Base-by-base conservation (phyloP, 2,888 invertebrate genomes). In the Xestoiulus laeticollis region DNA sequence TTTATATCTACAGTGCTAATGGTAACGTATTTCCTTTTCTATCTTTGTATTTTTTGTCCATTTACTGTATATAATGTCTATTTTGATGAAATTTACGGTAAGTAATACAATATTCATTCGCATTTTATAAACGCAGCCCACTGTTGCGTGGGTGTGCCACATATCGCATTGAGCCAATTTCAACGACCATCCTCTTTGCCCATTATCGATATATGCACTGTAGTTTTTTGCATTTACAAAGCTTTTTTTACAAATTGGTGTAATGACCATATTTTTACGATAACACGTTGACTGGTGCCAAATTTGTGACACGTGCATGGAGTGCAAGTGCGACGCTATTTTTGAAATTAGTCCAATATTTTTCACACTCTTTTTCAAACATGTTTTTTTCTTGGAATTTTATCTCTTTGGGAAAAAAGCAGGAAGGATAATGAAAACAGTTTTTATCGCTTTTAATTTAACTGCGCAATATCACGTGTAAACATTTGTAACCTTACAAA, bases 111-210 rank as follows among this genome's bases (percentile, higher is more conserved):
- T 12, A n/a, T n/a, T 26, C 68, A 68, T 26, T 26, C 30, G 2
- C 68, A 26, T 68, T 68, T 26, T 10, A 68, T 10, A 26, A n/a
- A 3, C 26, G 12, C 26, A 26, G 26, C n/a, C 26, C 68, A 0
- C 26, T 68, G 68, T 68, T 68, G 68, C 68, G 68, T 68, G 68
- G 68, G 68, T 68, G 68, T 68, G 10, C 10, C 26, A 68, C n/a
- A n/a, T n/a, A 59, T n/a, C 10, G 14, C 16, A 59, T n/a, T 5
- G 6, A n/a, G 2, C n/a, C 53, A 59, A 59, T 68, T 68, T 26
- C 68, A 6, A 0, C 26, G 10, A 26, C 26, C 68, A 26, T 68
- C 26, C 8, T 10, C 2, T 26, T 12, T n/a, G 5, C 68, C 12
- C 68, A 68, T 68, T 68, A 68, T 26, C 6, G 68, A 68, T 10